Base-by-base conservation (phyloP, 1,140 invertebrate species). In the Phymorhynchus buccinoides region DNA sequence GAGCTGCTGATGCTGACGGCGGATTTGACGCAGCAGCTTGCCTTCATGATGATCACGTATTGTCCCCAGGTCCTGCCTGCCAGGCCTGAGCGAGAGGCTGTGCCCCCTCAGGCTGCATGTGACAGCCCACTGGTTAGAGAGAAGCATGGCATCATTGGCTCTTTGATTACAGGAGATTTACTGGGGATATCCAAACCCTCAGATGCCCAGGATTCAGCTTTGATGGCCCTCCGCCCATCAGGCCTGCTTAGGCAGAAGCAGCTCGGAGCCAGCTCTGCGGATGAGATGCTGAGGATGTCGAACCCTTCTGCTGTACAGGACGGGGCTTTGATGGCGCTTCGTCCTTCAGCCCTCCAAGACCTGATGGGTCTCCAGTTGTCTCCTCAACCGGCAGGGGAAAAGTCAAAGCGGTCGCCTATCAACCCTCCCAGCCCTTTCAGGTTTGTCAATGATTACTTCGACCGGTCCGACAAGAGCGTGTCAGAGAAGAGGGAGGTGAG, bases 1-100 rank as follows among this genome's bases (percentile, higher is more conserved):
- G 89, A 90, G 56, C 78, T 91, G 85, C 86, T 90, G 52, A 90
- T 92, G 89, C 88, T 92, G 88, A 93, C 91, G 16, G 88, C 90
- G 35, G 89, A 91, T 85, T 85, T 91, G 16, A 92, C 90, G 16
- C 91, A 92, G 41, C 89, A 92, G 42, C 79, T 92, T 30, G 89
- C 89, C 18, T 90, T 87, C 77, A 90, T 92, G 86, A 85, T 93
- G 56, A 90, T 93, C 16, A 85, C 89, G 42, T 85, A 90, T 68
- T 85, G 81, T 77, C 85, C 89, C n/a, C 86, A 86, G n/a, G 86
- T 92, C n/a, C 92, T 91, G 85, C 85, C 62, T 4, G 27, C 66
- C 18, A 56, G 81, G 4, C 39, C 62, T 42, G 22, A 41, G 27
- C 62, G 52, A n/a, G 77, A 79, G 44, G 41, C 42, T 22, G n/a